Evolutionary conservation across 1,140 invertebrate genomes (phyloP), one percentile per base, ranked within the genome.

Genomic region (Thaumetopoea pityocampa): DNA sequence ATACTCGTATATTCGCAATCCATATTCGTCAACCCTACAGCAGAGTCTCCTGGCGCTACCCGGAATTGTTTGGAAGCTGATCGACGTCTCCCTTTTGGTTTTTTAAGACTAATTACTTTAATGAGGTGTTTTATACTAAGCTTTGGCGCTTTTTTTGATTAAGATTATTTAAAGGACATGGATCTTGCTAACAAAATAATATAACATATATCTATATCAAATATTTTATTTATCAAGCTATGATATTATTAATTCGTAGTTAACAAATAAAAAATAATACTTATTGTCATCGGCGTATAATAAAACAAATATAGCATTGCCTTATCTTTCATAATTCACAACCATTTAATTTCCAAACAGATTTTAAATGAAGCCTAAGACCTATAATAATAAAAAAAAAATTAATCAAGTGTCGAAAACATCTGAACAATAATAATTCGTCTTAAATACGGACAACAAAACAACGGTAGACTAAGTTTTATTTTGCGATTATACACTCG

Each of bases 101-200:
- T 71, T 77, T 70, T 59, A 37, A 38, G 37, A 51, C 67, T 74
- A 74, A 78, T 78, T 74, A 78, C 63, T 65, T 38, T 78, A 73
- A 77, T 72, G 69, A 77, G 65, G 63, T 63, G 61, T 67, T 49
- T 62, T 48, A 58, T 49, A n/a, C n/a, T n/a, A n/a, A n/a, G n/a
- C n/a, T n/a, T n/a, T n/a, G n/a, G n/a, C n/a, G n/a, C n/a, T n/a
- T n/a, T n/a, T n/a, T n/a, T n/a, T n/a, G n/a, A n/a, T n/a, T n/a
- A n/a, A n/a, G 37, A 17, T 36, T 36, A 23, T 23, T 49, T 49
- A 28, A 35, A 24, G 17, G 30, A 41, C 17, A 33, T n/a, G n/a
- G n/a, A n/a, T n/a, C n/a, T n/a, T n/a, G n/a, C n/a, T n/a, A n/a
- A n/a, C n/a, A n/a, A n/a, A n/a, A n/a, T n/a, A n/a, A n/a, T n/a